phyloP scores from a whole-genome alignment of 2,113 vertebrate genomes.

The Thermophis baileyi region DNA sequence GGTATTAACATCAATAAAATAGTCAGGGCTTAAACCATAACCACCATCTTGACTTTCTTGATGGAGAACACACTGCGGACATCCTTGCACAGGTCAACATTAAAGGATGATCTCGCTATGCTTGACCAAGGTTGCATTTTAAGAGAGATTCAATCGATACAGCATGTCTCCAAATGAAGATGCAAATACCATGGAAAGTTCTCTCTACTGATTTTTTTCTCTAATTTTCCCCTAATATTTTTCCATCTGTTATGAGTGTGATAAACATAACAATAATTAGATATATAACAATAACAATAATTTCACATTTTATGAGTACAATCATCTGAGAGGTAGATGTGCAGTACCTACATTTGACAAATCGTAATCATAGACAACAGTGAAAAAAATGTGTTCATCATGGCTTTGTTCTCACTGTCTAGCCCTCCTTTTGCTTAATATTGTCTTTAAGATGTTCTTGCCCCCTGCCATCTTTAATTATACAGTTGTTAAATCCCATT shows the following conservation, averaged over 20 bases:
- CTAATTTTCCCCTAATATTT: not conserved
- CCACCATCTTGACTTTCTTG: not conserved
- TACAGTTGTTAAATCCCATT: not conserved
- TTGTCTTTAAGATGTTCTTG: not conserved
- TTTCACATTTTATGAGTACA: not conserved
- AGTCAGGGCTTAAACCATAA: not conserved
- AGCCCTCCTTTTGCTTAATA: not conserved
- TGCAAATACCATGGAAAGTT: not conserved
- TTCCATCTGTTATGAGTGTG: not conserved
- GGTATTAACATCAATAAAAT: not conserved
- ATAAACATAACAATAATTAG: not conserved
- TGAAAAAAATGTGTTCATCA: not conserved
- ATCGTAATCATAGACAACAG: not conserved
- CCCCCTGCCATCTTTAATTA: slow-evolving; percentile 8
- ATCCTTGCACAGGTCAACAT: not conserved
- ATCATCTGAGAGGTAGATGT: not conserved
- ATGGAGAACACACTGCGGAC: not conserved
- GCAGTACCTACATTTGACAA: not conserved
- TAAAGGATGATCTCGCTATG: not conserved
- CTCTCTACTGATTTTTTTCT: not conserved
- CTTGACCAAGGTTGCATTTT: not conserved
- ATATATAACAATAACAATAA: not conserved
- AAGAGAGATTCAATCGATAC: not conserved
- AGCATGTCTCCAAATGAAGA: not conserved
- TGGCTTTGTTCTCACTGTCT: not conserved